Evolutionary conservation across 2,797 vertebrate species (phyloP), one percentile per base, ranked within the genome.

Genomic region (Acropternis orthonyx): DNA sequence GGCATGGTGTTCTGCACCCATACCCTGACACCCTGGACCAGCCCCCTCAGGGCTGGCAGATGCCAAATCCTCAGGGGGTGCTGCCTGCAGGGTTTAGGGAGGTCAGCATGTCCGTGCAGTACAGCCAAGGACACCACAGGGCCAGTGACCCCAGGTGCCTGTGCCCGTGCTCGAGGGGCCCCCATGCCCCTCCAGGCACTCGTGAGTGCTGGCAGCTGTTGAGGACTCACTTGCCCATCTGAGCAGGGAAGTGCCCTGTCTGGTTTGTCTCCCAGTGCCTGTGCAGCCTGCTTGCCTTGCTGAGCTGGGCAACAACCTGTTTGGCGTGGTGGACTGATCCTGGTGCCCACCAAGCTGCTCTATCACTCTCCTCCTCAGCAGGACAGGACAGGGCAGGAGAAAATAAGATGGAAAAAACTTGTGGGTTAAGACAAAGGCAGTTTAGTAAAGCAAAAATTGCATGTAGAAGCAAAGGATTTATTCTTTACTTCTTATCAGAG

Each of bases 151-250:
- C 15, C 37, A 65, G 32, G 32, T 77, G 72, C 81, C 12, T 0
- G 0, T 88, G 56, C 36, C 3, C 0, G 0, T 55, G 67, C 37
- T 44, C 3, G 2, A 39, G 48, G 36, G 59, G 13, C 11, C 20
- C 12, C 21, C 1, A 1, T 2, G 27, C 43, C 41, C 12, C 34
- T n/a, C 32, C 5, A 12, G 32, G 28, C 49, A 68, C 67, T 71
- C 0, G 0, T 1, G 2, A 46, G 34, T 1, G 1, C 43, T 7
- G 6, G 62, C 62, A 87, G 71, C n/a, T 8, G 7, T 14, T 71
- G 71, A 41, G 48, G 49, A 75, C 43, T 61, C 15, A 0, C 49
- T 39, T 58, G 8, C 61, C 34, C 5, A 2, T 36, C 28, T 76
- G 44, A 76, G 46, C 58, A 85, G 49, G 28, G 66, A 75, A 67